Conservation (phyloP, 37 sponge, comb jelly and placozoan species). For the Theonella swinhoei region DNA sequence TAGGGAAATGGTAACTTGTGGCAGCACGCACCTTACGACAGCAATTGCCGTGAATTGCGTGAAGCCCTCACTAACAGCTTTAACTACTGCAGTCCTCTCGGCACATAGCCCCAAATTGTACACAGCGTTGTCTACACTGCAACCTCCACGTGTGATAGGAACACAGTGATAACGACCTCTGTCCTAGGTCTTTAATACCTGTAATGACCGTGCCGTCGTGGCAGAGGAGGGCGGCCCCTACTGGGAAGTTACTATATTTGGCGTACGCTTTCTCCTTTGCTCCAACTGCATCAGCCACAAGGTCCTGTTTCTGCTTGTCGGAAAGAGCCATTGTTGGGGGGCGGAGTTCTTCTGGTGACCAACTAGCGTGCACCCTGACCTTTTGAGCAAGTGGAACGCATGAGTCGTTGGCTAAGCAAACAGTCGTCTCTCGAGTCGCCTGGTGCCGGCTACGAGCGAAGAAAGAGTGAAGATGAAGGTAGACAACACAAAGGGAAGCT, state of each 20-base stretch:
- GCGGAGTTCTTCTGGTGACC: background rate
- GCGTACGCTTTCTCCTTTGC: constrained; percentile 78
- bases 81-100: constrained; percentile 82
- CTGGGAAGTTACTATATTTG: constrained; percentile 89
- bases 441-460: background rate
- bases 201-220: constrained; percentile 53
- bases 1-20: background rate
- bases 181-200: constrained; percentile 21
- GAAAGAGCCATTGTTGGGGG: background rate
- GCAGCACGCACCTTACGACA: constrained; percentile 65
- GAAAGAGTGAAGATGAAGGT: background rate
- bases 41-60: constrained; percentile 76
- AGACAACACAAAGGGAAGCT: background rate
- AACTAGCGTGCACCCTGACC: no score
- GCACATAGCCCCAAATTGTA: constrained; percentile 86
- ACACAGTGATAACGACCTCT: background rate
- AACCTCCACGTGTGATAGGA: constrained; percentile 51
- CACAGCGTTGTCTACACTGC: constrained; percentile 93
- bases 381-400: no score
- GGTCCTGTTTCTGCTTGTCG: constrained; percentile 20
- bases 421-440: constrained; percentile 6
- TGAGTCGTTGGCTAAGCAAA: background rate
- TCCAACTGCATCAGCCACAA: constrained; percentile 33
- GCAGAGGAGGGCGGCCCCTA: constrained; percentile 86
- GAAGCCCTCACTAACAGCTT: constrained; percentile 92